phyloP scores from a whole-genome alignment of 2,113 vertebrate species.

The Pomatostomus ruficeps region DNA sequence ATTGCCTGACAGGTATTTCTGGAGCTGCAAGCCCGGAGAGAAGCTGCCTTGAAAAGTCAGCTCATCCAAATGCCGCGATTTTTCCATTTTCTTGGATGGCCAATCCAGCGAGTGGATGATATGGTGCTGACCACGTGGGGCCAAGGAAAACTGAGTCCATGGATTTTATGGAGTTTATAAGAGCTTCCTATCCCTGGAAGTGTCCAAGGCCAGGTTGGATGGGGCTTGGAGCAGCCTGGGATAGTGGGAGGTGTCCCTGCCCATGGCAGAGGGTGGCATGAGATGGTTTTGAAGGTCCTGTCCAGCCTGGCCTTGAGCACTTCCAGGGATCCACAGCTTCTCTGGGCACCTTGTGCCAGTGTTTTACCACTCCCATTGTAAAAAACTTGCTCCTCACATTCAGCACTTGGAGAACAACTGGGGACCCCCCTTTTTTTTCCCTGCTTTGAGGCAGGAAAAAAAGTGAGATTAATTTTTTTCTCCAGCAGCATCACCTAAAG shows the following conservation, averaged over 20 bases:
- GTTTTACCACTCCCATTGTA: background rate
- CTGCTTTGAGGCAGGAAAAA: background rate
- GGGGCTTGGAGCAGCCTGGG: background rate
- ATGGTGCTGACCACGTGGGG: background rate
- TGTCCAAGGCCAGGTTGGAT: background rate
- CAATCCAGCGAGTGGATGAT: background rate
- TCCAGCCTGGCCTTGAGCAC: background rate
- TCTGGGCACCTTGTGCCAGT: background rate
- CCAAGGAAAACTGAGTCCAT: background rate
- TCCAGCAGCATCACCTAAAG: background rate
- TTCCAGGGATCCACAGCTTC: background rate
- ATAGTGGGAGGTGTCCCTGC: background rate
- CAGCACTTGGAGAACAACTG: background rate
- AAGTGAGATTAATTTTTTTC: background rate
- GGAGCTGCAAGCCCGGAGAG: background rate
- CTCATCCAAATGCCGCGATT: background rate
- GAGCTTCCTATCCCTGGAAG: background rate
- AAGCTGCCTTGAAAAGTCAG: background rate
- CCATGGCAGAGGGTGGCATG: background rate
- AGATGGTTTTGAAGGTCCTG: background rate
- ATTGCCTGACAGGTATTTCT: background rate
- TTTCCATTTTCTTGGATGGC: background rate
- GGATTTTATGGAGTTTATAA: background rate
- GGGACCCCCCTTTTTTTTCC: accelerated
- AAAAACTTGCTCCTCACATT: background rate